Percentiles rank a stretch among this genome's conserved stretches.
phyloP scores from a whole-genome alignment of 2,113 vertebrate species.

The Zosterops borbonicus region DNA sequence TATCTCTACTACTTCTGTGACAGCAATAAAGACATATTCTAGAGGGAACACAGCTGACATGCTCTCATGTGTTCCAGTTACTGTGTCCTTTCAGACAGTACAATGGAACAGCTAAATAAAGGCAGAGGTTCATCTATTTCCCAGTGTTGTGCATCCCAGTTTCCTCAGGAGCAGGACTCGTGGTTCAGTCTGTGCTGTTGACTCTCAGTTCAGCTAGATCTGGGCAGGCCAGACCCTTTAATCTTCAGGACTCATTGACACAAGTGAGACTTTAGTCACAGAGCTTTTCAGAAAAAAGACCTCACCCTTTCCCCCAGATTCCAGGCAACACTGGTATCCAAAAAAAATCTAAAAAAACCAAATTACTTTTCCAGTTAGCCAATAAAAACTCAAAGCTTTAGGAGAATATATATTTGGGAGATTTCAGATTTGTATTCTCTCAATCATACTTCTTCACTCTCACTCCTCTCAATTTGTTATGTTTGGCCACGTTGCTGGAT shows the following conservation, averaged over 20 bases:
- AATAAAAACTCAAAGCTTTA: constrained; percentile 8
- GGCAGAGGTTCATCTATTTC: background rate
- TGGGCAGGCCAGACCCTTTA: background rate
- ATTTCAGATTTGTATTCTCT: constrained; percentile 15
- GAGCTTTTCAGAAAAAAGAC: background rate
- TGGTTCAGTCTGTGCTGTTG: background rate
- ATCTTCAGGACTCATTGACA: background rate
- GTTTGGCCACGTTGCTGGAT: constrained; percentile 24
- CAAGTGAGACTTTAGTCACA: background rate
- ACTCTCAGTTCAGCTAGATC: background rate
- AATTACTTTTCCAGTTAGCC: background rate
- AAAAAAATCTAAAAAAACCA: constrained; percentile 10
- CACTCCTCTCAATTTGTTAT: background rate
- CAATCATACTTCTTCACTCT: background rate
- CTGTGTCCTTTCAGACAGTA: background rate
- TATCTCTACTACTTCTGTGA: background rate
- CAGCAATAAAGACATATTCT: background rate
- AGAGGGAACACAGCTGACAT: background rate
- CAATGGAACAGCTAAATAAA: background rate
- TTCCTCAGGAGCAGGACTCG: background rate
- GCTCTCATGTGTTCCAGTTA: background rate
- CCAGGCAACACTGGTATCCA: background rate
- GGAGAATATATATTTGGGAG: background rate
- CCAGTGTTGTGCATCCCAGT: background rate
- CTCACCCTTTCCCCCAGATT: background rate